Conservation (phyloP, 2,888 invertebrate genomes). For the Stictocephala bisonia region DNA sequence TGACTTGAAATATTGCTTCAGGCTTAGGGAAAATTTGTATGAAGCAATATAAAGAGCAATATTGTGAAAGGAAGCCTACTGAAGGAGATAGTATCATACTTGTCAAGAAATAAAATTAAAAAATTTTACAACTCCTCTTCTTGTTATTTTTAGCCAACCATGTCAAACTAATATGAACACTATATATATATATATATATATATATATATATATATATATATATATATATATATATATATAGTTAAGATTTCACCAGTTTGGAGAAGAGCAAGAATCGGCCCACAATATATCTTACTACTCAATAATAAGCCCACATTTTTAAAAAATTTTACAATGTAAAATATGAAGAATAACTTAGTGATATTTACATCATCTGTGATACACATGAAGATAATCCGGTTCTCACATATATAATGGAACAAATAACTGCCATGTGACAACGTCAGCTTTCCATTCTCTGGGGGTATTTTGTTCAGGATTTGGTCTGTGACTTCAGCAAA, state of each 20-base stretch:
- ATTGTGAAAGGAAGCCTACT: no score
- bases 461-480: constrained; percentile 86
- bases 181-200: no score
- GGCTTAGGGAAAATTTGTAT: no score
- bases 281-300: neutral
- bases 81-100: no score
- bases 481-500: constrained; percentile 95
- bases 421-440: constrained; percentile 94
- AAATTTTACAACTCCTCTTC: no score
- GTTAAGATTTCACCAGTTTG: no score
- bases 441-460: constrained; percentile 91
- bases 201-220: no score
- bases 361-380: constrained; percentile 91
- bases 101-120: constrained; percentile 2
- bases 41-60: no score
- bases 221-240: no score
- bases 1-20: no score
- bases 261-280: neutral
- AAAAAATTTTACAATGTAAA: constrained; percentile 36
- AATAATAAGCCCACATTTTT: neutral
- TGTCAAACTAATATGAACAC: no score
- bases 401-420: constrained; percentile 91
- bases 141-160: no score
- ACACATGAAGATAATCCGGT: constrained; percentile 90
- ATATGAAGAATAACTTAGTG: constrained; percentile 33